Conservation (phyloP, 1,140 invertebrate genomes). For the Nasonia vitripennis region DNA sequence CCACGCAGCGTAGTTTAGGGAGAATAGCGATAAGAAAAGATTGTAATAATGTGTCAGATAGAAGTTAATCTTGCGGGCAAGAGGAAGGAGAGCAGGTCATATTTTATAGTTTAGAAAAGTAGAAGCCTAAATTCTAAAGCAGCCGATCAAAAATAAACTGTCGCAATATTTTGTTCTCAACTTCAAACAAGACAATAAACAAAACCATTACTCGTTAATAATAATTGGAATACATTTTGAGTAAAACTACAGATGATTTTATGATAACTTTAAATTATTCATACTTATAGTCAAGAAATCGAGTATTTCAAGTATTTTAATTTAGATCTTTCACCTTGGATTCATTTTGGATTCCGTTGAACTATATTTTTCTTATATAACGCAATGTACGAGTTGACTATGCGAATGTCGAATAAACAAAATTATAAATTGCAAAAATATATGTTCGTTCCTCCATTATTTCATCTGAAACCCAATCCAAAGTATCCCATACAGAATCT, state of each 20-base stretch:
- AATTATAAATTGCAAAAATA: not conserved
- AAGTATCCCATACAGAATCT: too few relatives aligned
- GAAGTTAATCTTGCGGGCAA: not conserved
- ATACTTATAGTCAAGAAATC: too few relatives aligned
- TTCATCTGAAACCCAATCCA: too few relatives aligned
- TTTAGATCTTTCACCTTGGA: too few relatives aligned
- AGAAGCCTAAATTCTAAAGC: not conserved
- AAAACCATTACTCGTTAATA: not conserved
- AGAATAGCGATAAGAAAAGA: slow-evolving; percentile 55
- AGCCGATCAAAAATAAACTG: not conserved
- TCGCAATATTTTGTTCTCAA: not conserved
- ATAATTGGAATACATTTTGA: not conserved
- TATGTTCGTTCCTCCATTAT: too few relatives aligned
- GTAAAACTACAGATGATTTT: not conserved
- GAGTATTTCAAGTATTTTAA: too few relatives aligned
- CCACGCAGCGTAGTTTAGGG: slow-evolving; percentile 71
- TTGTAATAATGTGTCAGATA: slow-evolving; percentile 7
- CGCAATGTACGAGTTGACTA: too few relatives aligned
- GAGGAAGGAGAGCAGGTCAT: not conserved
- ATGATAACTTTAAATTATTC: too few relatives aligned
- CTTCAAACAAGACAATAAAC: not conserved
- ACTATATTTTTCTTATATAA: too few relatives aligned
- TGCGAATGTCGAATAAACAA: not conserved
- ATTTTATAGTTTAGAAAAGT: not conserved
- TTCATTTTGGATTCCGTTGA: too few relatives aligned